A percentile compares a stretch with the other conserved stretches of the same genome.
These are phyloP conservation scores for Drosophila hydei DNA, from an alignment of 1,140 invertebrate species.

Conservation along the genomic window DNA sequence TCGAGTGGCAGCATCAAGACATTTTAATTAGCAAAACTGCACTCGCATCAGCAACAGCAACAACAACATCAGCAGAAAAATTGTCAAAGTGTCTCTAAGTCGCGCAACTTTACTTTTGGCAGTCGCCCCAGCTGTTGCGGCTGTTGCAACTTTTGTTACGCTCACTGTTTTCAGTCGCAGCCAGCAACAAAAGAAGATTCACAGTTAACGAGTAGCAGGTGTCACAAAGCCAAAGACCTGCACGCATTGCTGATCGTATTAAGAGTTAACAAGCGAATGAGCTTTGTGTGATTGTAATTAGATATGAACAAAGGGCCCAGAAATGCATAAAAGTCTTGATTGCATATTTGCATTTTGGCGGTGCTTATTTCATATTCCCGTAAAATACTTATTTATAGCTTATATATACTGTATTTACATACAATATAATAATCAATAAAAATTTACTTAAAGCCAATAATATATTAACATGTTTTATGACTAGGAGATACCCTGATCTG, in stretches of 20 bases:
- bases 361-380: no score
- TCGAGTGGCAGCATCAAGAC: constrained; percentile 79
- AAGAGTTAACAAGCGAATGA: constrained; percentile 27
- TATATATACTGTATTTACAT: no score
- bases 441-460: no score
- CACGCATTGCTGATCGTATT: constrained; percentile 50
- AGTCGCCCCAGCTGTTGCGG: constrained; percentile 5
- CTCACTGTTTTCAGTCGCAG: constrained; percentile 51
- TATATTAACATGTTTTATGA: no score
- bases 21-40: constrained; percentile 75
- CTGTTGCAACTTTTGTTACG: constrained; percentile 62
- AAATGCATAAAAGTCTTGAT: no score
- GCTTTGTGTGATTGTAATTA: constrained; percentile 17
- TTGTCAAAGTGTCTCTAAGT: constrained; percentile 33
- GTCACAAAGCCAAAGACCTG: constrained; percentile 9
- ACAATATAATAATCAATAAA: no score
- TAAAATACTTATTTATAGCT: no score
- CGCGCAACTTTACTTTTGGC: constrained; percentile 35
- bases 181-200: constrained; percentile 24
- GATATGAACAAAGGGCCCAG: no score
- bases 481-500: no score
- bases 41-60: constrained; percentile 31
- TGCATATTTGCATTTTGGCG: no score
- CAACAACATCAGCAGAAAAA: constrained; percentile 8
- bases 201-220: background rate